Evolutionary conservation across 30 jellyfish, hydroid and myxozoan species (phyloP).

Genomic region (Cassiopea andromeda): DNA sequence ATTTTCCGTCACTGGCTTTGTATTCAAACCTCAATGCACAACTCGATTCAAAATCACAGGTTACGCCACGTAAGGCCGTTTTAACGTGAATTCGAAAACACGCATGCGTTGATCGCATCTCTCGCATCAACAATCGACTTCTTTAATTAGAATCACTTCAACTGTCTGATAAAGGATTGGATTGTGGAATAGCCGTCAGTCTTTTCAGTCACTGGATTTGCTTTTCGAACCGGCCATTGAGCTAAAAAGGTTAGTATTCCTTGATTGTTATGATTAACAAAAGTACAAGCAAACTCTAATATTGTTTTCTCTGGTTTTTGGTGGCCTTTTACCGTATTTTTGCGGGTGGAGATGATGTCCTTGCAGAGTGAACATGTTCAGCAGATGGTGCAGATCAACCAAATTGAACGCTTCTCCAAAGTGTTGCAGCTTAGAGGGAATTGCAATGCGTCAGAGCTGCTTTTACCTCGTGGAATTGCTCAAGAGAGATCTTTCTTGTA

Average conservation of each 20-base stretch:
- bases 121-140: constrained; percentile 69
- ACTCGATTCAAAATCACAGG: constrained; percentile 70
- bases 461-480: not conserved
- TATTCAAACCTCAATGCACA: constrained; percentile 51
- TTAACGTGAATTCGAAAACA: constrained; percentile 47
- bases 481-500: not conserved
- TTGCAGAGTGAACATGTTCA: constrained; percentile 22
- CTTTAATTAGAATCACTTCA: constrained; percentile 68
- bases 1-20: constrained; percentile 65
- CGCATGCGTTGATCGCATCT: constrained; percentile 84
- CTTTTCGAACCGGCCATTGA: constrained; percentile 25
- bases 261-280: constrained; percentile 31
- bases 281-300: constrained; percentile 32
- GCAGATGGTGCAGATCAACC: not conserved
- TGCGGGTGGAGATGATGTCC: constrained; percentile 70
- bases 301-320: constrained; percentile 32
- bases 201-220: constrained; percentile 23
- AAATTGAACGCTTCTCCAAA: not conserved
- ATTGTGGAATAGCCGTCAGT: constrained; percentile 18
- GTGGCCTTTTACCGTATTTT: constrained; percentile 51
- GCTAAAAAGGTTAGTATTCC: constrained; percentile 54
- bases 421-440: not conserved
- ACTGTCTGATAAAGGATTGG: constrained; percentile 60
- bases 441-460: not conserved
- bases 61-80: constrained; percentile 88